These are phyloP conservation scores for Dicrostonyx torquatus DNA, from an alignment of 2,797 vertebrate genomes.

Conservation along the genomic window DNA sequence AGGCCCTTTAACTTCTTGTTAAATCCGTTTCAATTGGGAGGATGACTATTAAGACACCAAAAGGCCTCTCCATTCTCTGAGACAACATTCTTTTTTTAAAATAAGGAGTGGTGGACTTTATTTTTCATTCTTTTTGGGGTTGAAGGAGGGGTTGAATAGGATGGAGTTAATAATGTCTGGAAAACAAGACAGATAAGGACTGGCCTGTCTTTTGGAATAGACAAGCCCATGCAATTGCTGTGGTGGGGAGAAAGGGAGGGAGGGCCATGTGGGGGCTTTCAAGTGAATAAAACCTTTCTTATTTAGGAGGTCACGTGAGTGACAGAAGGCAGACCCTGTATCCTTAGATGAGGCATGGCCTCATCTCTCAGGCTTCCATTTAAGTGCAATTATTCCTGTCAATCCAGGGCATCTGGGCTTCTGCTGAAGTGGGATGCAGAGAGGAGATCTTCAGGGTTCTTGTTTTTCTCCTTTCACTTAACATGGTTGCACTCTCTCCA, in stretches of 20 bases:
- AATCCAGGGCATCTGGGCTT: constrained; percentile 46
- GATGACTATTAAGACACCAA: constrained; percentile 58
- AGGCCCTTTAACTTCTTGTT: constrained; percentile 60
- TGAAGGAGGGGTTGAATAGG: not conserved
- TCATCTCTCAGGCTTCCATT: constrained; percentile 51
- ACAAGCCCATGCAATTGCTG: not conserved
- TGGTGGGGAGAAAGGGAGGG: not conserved
- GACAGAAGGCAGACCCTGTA: not conserved
- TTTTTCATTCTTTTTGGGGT: not conserved
- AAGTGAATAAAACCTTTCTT: not conserved
- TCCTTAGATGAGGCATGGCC: not conserved
- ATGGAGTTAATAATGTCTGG: not conserved
- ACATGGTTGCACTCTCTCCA: not conserved
- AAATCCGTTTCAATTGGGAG: constrained; percentile 58
- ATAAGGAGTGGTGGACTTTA: not conserved
- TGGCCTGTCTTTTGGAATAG: constrained; percentile 37
- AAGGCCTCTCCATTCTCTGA: constrained; percentile 38
- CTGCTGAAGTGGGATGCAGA: constrained; percentile 19
- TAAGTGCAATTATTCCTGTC: constrained; percentile 76
- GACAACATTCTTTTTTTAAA: constrained; percentile 16
- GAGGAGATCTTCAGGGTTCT: constrained; percentile 43
- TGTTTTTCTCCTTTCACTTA: not conserved
- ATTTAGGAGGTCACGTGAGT: not conserved
- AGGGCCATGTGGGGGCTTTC: no score
- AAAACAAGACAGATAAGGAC: constrained; percentile 21